Evolutionary conservation across 2,113 vertebrate species (phyloP).

Genomic region (Myxocyprinus asiaticus): DNA sequence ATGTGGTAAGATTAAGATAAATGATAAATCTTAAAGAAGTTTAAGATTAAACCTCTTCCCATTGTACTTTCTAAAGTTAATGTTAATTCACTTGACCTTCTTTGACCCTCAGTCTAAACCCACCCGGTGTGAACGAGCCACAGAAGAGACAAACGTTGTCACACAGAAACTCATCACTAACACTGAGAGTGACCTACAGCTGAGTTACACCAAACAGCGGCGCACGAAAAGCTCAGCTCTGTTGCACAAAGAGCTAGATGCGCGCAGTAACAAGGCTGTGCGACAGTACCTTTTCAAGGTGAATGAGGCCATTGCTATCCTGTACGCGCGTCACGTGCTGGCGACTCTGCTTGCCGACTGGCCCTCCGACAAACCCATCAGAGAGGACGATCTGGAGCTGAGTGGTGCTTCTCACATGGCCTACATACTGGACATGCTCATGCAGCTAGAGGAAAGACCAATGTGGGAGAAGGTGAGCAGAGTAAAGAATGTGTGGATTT

Average conservation of each 20-base stretch:
- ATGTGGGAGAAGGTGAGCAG: slow-evolving; percentile 90
- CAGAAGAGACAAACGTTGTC: slow-evolving; percentile 86
- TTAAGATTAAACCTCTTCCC: neutral
- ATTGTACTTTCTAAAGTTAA: neutral
- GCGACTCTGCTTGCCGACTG: slow-evolving; percentile 88
- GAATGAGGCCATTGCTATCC: slow-evolving; percentile 91
- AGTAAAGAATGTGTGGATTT: too few species aligned
- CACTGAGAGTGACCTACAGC: slow-evolving; percentile 91
- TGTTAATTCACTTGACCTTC: neutral
- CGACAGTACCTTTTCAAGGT: slow-evolving; percentile 92
- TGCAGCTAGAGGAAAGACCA: slow-evolving; percentile 95
- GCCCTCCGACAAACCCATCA: slow-evolving; percentile 81
- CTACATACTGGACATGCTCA: slow-evolving; percentile 96
- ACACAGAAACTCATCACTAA: slow-evolving; percentile 95
- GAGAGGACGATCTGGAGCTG: slow-evolving; percentile 89
- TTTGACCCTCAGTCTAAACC: slow-evolving; percentile 81
- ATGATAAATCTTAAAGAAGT: neutral
- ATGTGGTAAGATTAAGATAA: slow-evolving; percentile 76
- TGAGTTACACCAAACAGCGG: slow-evolving; percentile 92
- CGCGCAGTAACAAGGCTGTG: slow-evolving; percentile 85
- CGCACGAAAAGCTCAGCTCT: slow-evolving; percentile 92
- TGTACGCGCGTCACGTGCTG: slow-evolving; percentile 92
- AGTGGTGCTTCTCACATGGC: slow-evolving; percentile 94
- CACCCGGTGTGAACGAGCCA: slow-evolving; percentile 84
- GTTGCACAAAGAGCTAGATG: slow-evolving; percentile 92